phyloP scores from a whole-genome alignment of 2,113 vertebrate species.

The Perccottus glenii region DNA sequence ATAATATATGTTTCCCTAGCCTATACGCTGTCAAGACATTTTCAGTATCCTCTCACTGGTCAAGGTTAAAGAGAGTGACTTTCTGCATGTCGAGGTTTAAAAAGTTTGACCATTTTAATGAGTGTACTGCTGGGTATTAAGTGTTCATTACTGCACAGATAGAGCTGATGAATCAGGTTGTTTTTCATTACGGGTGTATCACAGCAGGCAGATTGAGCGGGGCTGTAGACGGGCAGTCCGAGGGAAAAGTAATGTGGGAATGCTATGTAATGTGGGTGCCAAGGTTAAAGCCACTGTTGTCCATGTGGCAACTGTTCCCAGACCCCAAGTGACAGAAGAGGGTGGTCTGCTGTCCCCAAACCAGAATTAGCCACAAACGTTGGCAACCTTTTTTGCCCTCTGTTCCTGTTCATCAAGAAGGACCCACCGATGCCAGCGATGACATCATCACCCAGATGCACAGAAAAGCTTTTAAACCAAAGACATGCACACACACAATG shows the following conservation, averaged over 20 bases:
- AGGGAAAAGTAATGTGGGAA: conserved; percentile 37
- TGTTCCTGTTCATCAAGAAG: conserved; percentile 68
- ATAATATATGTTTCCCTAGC: not conserved
- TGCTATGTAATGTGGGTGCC: conserved; percentile 50
- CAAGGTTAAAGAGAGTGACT: conserved; percentile 8
- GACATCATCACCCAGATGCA: conserved; percentile 55
- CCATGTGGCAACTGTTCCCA: conserved; percentile 68
- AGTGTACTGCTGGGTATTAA: conserved; percentile 6
- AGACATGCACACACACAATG: conserved; percentile 29
- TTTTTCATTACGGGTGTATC: conserved; percentile 2
- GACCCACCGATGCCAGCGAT: conserved; percentile 49
- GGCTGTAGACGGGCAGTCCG: conserved; percentile 6
- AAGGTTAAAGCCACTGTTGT: conserved; percentile 72
- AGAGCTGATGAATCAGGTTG: not conserved
- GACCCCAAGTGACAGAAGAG: conserved; percentile 64
- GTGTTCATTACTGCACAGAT: not conserved
- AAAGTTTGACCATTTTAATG: not conserved
- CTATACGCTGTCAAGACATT: not conserved
- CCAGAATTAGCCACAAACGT: conserved; percentile 57
- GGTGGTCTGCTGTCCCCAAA: conserved; percentile 41
- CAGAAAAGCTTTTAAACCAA: conserved; percentile 60
- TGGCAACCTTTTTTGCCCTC: conserved; percentile 48
- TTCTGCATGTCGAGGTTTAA: not conserved
- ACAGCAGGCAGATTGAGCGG: conserved; percentile 1
- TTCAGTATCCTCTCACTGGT: not conserved